A percentile compares a stretch with the other conserved stretches of the same genome.
Evolutionary conservation across 1,140 invertebrate species (phyloP).

Genomic region (Sycophaga agraensis): DNA sequence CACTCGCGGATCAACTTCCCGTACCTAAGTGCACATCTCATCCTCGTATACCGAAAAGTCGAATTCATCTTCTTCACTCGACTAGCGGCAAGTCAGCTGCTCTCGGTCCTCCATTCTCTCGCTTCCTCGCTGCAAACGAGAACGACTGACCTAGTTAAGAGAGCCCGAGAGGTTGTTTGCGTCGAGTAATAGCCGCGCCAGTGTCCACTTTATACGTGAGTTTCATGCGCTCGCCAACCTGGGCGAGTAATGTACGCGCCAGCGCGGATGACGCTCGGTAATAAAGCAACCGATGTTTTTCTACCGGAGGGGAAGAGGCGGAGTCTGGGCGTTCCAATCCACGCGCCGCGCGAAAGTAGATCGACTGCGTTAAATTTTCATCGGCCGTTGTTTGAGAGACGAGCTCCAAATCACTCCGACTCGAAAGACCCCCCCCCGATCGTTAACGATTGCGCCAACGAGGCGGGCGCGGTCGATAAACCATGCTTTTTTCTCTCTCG

Average conservation of each 20-base stretch:
- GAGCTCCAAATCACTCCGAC: too few relatives aligned
- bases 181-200: background rate
- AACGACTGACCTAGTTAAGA: constrained; percentile 19
- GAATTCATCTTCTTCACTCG: constrained; percentile 4
- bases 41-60: constrained; percentile 7
- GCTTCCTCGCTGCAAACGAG: too few relatives aligned
- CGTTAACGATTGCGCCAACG: too few relatives aligned
- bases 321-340: too few relatives aligned
- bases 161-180: constrained; percentile 24
- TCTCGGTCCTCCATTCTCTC: too few relatives aligned
- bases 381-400: too few relatives aligned
- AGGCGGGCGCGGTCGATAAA: too few relatives aligned
- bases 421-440: too few relatives aligned
- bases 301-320: background rate
- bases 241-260: background rate
- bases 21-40: background rate
- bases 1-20: background rate
- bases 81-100: too few relatives aligned
- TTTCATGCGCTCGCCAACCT: background rate
- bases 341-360: too few relatives aligned
- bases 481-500: too few relatives aligned
- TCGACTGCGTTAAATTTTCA: too few relatives aligned
- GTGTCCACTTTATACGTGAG: background rate
- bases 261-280: background rate
- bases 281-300: background rate